Evolutionary conservation across 2,113 vertebrate genomes (phyloP).

Genomic region (Scomber colias): DNA sequence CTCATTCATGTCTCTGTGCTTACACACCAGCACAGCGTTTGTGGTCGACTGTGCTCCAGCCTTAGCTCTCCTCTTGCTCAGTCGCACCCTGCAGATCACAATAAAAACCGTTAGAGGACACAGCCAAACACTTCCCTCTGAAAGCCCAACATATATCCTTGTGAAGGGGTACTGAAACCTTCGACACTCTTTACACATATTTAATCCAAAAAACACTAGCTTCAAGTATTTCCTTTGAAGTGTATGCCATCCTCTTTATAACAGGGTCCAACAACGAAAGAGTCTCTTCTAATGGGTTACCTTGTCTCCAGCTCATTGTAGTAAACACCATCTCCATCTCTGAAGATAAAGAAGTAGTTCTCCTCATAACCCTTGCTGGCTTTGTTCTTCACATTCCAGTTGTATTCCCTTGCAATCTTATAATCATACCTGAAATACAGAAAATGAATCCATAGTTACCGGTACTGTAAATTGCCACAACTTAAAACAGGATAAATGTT

Average conservation of each 20-base stretch:
- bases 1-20: constrained; percentile 97
- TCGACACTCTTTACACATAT: background rate
- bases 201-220: background rate
- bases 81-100: constrained; percentile 86
- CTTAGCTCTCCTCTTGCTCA: constrained; percentile 94
- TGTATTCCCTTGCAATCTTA: constrained; percentile 96
- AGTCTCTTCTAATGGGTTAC: constrained; percentile 63
- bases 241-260: background rate
- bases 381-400: constrained; percentile 99
- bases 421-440: constrained; percentile 90
- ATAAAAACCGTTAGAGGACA: constrained; percentile 32
- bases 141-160: background rate
- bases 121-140: background rate
- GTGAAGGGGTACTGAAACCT: too few species aligned
- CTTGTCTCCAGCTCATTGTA: constrained; percentile 97
- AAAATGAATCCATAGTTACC: background rate
- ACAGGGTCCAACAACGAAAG: background rate
- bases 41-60: constrained; percentile 93
- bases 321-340: constrained; percentile 94
- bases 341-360: constrained; percentile 98
- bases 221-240: background rate
- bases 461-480: background rate
- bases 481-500: background rate
- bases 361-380: constrained; percentile 97
- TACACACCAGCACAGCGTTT: constrained; percentile 94